Evolutionary conservation across 2,113 vertebrate genomes (phyloP), one percentile per base, ranked within the genome.

Genomic region (Brachyistius frenatus): DNA sequence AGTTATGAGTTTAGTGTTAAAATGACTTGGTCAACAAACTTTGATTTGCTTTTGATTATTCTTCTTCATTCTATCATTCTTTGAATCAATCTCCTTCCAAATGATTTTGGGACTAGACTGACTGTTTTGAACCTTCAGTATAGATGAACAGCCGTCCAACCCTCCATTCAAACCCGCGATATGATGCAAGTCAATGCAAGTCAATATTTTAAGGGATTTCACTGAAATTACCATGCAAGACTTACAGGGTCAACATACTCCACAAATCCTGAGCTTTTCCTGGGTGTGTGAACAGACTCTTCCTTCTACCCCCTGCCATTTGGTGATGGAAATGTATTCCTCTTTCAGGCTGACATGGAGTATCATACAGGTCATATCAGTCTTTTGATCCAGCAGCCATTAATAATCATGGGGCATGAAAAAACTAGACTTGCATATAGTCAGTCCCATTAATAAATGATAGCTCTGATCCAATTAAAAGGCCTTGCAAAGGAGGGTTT

Each of bases 401-500:
- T 92, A 94, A 94, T 91, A 93, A 91, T 91, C 86, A 94, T 88
- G 72, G 78, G 66, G 80, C 73, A 67, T 77, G 67, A 79, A 87
- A 85, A 91, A 91, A 85, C 76, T 86, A 56, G 91, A 88, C 88
- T 84, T 89, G 89, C 86, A 90, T 90, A 90, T 89, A 87, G 84
- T 83, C 80, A 77, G 80, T 81, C 13, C 39, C 86, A 93, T 94
- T 93, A 94, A 94, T 94, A 95, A 94, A 92, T 90, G 76, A 95
- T 95, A 87, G 70, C 84, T 78, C 79, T 87, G 86, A 93, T 92
- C 91, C 89, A 93, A 93, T 93, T 94, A 94, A 92, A 90, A 90
- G 65, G 80, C 81, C 81, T 86, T 85, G 84, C 80, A 85, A 83
- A 88, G 81, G 73, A 89, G 76, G 61, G 69, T 91, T 91, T 93